Conservation (phyloP, 37 sponge, comb jelly and placozoan genomes). For the Spongilla lacustris region DNA sequence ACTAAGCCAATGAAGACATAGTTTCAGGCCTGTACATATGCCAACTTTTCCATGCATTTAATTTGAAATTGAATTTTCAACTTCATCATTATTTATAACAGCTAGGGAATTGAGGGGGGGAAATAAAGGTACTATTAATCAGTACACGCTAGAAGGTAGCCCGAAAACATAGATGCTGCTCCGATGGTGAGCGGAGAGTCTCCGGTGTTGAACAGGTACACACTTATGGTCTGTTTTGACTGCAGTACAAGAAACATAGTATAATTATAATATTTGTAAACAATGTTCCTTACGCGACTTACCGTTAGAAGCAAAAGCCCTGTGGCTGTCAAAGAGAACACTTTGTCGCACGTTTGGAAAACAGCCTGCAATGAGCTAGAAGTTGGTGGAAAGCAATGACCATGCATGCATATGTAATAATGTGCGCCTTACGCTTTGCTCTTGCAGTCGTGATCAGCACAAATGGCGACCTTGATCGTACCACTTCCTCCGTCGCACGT, state of each 20-base stretch:
- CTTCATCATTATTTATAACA: no score
- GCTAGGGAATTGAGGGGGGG: no score
- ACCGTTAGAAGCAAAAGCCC: not conserved
- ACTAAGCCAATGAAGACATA: no score
- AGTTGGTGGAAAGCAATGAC: no score
- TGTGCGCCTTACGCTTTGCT: not conserved
- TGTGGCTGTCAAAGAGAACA: not conserved
- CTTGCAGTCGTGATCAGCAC: not conserved
- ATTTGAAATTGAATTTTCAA: no score
- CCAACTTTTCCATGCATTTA: no score
- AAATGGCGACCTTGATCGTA: not conserved
- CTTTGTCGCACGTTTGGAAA: not conserved
- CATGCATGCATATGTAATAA: not conserved
- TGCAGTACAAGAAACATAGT: not conserved
- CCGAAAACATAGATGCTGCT: not conserved
- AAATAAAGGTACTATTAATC: no score
- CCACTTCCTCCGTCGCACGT: not conserved
- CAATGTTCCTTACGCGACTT: not conserved
- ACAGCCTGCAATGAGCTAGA: not conserved
- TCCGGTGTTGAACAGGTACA: not conserved
- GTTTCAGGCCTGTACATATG: no score
- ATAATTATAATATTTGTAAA: not conserved
- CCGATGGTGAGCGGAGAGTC: not conserved
- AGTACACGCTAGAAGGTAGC: not conserved
- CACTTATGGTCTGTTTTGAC: not conserved